Evolutionary conservation across 2,888 invertebrate species (phyloP).

Genomic region (Slavum lentiscoides): DNA sequence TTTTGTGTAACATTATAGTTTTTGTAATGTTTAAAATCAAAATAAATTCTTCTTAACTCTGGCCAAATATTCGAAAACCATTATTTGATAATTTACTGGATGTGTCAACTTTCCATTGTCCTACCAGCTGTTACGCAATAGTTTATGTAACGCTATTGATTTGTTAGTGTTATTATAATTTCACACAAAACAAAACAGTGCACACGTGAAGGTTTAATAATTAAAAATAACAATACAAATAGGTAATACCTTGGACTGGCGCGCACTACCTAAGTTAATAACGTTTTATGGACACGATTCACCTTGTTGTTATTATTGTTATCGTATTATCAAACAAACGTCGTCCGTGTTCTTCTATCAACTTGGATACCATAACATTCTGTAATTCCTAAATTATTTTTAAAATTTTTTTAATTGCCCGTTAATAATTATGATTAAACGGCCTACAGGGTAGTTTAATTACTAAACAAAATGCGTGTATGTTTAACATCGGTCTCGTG

Average conservation of each 20-base stretch:
- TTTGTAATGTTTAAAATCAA: constrained; percentile 7
- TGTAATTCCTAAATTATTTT: neutral
- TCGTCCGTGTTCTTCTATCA: neutral
- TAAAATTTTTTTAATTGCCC: no score
- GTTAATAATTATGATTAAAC: no score
- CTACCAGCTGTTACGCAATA: constrained; percentile 7
- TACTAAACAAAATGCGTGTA: no score
- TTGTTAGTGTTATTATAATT: neutral
- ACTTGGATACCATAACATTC: neutral
- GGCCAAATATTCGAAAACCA: neutral
- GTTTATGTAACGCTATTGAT: neutral
- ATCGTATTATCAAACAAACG: neutral
- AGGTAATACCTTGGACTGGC: neutral
- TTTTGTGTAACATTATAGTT: neutral
- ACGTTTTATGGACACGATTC: neutral
- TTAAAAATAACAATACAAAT: neutral
- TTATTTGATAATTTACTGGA: neutral
- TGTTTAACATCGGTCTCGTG: no score
- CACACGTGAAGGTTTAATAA: neutral
- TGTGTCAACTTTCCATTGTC: neutral
- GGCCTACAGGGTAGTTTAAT: no score
- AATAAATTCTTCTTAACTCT: neutral
- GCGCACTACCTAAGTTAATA: neutral
- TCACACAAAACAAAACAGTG: neutral
- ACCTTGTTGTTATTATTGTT: neutral